These are phyloP conservation scores for Corvus cornix DNA, from an alignment of 2,113 vertebrate genomes.

Conservation along the genomic window DNA sequence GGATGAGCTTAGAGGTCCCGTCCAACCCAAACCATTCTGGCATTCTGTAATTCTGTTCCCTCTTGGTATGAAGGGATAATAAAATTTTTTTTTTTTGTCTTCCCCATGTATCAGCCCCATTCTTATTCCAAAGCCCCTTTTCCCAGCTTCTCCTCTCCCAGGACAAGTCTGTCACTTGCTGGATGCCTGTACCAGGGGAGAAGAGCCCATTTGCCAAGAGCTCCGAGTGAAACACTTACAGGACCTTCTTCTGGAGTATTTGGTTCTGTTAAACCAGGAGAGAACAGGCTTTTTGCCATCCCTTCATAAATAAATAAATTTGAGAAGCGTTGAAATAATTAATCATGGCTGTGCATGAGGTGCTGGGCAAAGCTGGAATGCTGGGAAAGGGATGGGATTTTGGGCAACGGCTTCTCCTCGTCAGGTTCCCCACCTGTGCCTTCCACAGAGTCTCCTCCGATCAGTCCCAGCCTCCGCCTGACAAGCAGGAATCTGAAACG, in stretches of 20 bases:
- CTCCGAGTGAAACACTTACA: background rate
- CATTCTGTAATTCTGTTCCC: background rate
- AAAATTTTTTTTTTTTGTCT: background rate
- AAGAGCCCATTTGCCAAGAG: background rate
- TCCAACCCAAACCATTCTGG: background rate
- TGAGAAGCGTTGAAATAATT: background rate
- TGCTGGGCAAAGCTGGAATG: background rate
- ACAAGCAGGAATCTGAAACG: background rate
- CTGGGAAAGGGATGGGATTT: background rate
- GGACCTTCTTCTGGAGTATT: background rate
- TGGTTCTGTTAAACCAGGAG: background rate
- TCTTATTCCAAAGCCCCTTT: background rate
- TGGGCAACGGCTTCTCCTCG: background rate
- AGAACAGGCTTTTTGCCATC: background rate
- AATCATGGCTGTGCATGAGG: fast-evolving
- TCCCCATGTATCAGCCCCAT: fast-evolving
- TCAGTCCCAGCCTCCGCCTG: background rate
- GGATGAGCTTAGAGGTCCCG: background rate
- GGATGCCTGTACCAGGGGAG: fast-evolving
- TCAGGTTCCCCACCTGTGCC: background rate
- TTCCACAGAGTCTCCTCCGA: background rate
- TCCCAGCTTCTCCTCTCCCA: background rate
- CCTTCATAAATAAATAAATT: background rate
- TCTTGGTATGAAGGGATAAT: background rate
- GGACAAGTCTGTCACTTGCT: background rate